phyloP scores from a whole-genome alignment of 2,797 vertebrate genomes.

The Podarcis siculus region DNA sequence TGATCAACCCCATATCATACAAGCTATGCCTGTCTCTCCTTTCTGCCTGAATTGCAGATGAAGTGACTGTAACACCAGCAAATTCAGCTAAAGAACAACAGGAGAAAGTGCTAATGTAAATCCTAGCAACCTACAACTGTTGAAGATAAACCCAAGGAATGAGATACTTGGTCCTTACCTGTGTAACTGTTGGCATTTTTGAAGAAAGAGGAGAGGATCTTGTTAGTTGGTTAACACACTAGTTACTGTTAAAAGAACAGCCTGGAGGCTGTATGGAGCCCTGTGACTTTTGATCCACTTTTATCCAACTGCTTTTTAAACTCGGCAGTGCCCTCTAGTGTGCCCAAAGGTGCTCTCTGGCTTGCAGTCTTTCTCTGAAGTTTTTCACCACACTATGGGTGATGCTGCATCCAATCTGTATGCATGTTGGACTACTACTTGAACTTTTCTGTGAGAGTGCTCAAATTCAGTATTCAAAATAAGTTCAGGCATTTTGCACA shows the following conservation, averaged over 20 bases:
- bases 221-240: background rate
- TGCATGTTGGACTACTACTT: no score
- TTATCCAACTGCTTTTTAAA: no score
- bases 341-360: no score
- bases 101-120: background rate
- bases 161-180: background rate
- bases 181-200: background rate
- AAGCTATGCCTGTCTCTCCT: background rate
- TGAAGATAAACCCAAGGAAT: background rate
- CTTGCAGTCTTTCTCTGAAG: no score
- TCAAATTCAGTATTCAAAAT: no score
- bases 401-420: no score
- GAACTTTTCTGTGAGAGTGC: no score
- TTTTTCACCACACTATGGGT: no score
- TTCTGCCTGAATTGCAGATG: background rate
- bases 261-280: background rate
- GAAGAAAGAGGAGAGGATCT: no score
- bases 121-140: background rate
- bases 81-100: background rate
- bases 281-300: background rate
- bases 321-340: no score
- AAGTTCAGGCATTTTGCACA: background rate
- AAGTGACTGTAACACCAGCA: background rate
- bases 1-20: no score
- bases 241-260: background rate